Evolutionary conservation across 2,797 vertebrate species (phyloP), one percentile per base, ranked within the genome.

Genomic region (Setipinna tenuifilis): DNA sequence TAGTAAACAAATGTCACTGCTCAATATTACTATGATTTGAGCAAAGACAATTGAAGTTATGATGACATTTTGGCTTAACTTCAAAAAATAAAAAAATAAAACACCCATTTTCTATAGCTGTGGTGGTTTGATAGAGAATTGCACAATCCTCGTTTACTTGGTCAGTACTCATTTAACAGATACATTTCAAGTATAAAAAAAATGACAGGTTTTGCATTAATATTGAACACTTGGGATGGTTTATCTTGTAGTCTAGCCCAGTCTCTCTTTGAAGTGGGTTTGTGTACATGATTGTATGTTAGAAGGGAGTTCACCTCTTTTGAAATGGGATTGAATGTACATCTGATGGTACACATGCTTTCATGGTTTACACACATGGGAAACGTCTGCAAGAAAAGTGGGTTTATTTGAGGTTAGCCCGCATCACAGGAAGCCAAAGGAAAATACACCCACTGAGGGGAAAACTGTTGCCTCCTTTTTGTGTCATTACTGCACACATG

Each of bases 281-380:
- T 44, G 17, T 78, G 19, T 44, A 44, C 71, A 44, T 44, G 28
- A 75, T 10, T 35, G 71, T 44, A 35, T 78, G 0, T 41, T 44
- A 78, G 35, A 44, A 17, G 35, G 5, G 65, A 14, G 28, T 31
- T 10, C 1, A 75, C 31, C 9, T 31, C 17, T 44, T 19, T 78
- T 41, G 19, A 78, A 78, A 44, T 41, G 31, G 35, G 35, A 17
- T 44, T 78, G 0, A 41, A 41, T 44, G 71, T 0, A 2, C 19
- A 31, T 44, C 35, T 44, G 16, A 78, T 41, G 71, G 16, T 78
- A 28, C 35, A 44, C 19, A 78, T 59, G 71, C 71, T 44, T 78
- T 41, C 71, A 78, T 78, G 71, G 35, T 44, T 78, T 78, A 78
- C 71, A 78, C 71, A 78, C 19, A 44, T 78, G 71, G 71, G 31